A percentile compares a stretch with the other conserved stretches of the same genome.
These are phyloP conservation scores for Tryphoninae sp. DNA, from an alignment of 2,888 invertebrate species.

Conservation along the genomic window DNA sequence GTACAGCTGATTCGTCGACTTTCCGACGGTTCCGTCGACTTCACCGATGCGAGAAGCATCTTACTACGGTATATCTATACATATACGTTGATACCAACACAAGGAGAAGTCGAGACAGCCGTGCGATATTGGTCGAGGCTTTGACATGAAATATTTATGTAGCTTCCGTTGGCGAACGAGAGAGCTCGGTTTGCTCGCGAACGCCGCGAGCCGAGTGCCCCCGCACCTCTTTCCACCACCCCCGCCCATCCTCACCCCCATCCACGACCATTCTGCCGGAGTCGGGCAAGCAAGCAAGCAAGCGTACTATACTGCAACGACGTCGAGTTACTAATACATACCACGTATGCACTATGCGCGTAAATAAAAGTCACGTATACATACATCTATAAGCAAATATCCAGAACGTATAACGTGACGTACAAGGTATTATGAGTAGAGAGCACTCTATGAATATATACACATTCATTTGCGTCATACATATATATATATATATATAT, in stretches of 20 bases:
- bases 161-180: slow-evolving; percentile 46
- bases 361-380: slow-evolving; percentile 26
- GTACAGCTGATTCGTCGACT: slow-evolving; percentile 34
- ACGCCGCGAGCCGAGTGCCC: background rate
- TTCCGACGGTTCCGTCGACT: slow-evolving; percentile 13
- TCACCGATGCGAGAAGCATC: slow-evolving; percentile 6
- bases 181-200: slow-evolving; percentile 6
- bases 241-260: too few species aligned
- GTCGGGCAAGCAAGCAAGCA: slow-evolving; percentile 9
- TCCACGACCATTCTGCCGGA: slow-evolving; percentile 5
- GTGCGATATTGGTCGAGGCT: slow-evolving; percentile 58
- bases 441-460: slow-evolving; percentile 57
- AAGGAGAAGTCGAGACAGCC: slow-evolving; percentile 45
- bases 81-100: background rate
- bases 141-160: slow-evolving; percentile 63
- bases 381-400: slow-evolving; percentile 22
- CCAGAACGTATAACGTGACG: slow-evolving; percentile 21
- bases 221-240: too few species aligned
- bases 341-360: slow-evolving; percentile 9
- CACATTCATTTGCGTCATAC: slow-evolving; percentile 43
- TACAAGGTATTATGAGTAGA: slow-evolving; percentile 44
- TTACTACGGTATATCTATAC: too few species aligned
- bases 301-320: background rate
- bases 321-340: slow-evolving; percentile 4
- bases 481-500: slow-evolving; percentile 6